These are phyloP conservation scores for Epinephelus coioides DNA, from an alignment of 2,797 vertebrate genomes.

Conservation along the genomic window DNA sequence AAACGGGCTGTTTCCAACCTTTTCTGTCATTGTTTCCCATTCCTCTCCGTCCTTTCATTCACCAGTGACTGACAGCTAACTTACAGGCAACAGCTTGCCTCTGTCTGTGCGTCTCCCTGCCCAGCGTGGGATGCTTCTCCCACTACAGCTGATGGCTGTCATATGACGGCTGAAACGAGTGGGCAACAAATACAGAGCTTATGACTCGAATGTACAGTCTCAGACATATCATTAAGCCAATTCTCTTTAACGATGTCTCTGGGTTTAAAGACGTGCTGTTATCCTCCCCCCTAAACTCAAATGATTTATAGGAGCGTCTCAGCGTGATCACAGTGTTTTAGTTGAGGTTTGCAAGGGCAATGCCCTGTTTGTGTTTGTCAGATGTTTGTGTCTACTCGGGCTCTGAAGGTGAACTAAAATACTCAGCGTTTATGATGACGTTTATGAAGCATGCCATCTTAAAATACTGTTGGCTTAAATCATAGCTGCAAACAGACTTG, in stretches of 20 bases:
- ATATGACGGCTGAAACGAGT: slow-evolving; percentile 59
- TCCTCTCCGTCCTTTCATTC: slow-evolving; percentile 39
- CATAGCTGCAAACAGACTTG: slow-evolving; percentile 10
- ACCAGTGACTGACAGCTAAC: slow-evolving; percentile 33
- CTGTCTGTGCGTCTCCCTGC: slow-evolving; percentile 29
- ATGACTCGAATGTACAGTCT: slow-evolving; percentile 64
- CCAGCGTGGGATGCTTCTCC: slow-evolving; percentile 41
- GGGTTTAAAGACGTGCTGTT: slow-evolving; percentile 63
- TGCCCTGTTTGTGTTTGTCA: slow-evolving; percentile 59
- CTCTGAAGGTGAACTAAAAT: slow-evolving; percentile 43
- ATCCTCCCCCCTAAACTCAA: slow-evolving; percentile 61
- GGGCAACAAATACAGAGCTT: slow-evolving; percentile 68
- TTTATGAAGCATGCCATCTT: slow-evolving; percentile 23
- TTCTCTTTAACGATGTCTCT: slow-evolving; percentile 76
- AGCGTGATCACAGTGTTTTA: slow-evolving; percentile 72
- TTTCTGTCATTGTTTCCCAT: slow-evolving; percentile 42
- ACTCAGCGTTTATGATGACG: slow-evolving; percentile 9
- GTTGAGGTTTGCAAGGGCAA: slow-evolving; percentile 56
- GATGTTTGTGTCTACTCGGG: slow-evolving; percentile 48
- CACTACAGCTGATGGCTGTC: slow-evolving; percentile 55
- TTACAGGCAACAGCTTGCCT: slow-evolving; percentile 62
- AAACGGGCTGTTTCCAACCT: background rate
- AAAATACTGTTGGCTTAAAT: slow-evolving; percentile 21
- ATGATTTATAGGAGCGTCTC: slow-evolving; percentile 70
- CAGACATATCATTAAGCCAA: slow-evolving; percentile 79